Base-by-base conservation (phyloP, 2,888 invertebrate genomes). In the Ceraclea dissimilis region DNA sequence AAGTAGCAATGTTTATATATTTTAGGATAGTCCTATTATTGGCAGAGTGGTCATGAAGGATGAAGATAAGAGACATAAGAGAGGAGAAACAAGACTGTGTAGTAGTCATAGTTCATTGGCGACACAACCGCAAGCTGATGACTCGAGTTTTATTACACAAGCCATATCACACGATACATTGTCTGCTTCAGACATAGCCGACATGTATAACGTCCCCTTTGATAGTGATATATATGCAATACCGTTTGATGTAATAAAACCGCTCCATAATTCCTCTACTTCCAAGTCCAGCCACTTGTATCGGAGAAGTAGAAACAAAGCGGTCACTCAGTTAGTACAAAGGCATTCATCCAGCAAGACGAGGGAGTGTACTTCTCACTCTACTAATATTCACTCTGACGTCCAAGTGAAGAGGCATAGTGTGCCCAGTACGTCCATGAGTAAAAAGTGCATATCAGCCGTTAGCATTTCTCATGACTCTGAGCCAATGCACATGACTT, bases 221-320 rank as follows among this genome's bases (percentile, higher is more conserved):
- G 91, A 91, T 68, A 90, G 90, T 65, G 91, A 91, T 70, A 88
- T 91, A 63, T 92, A 92, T 69, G 88, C 91, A 13, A 85, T 91
- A 58, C 91, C 91, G 39, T 83, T 91, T 60, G 91, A 92, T 70
- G 86, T 88, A 71, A 83, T 90, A 17, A 77, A 81, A 60, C 85
- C 86, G 44, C 74, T 79, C 62, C 70, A 71, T 49, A 65, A 65
- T 59, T 39, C 39, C 4, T 39, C 39, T n/a, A 4, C 39, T n/a
- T 39, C 39, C 13, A 39, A 39, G 13, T 71, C 69, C 60, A 71
- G 69, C 62, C 70, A 65, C 55, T 74, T 65, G 68, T 2, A 67
- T 69, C 53, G 69, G 68, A 50, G 66, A 68, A 43, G 67, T 67
- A 68, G 63, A 70, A 69, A 22, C 67, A 70, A 21, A 71, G 71